phyloP scores from a whole-genome alignment of 2,797 vertebrate species.

The Urophycis tenuis region DNA sequence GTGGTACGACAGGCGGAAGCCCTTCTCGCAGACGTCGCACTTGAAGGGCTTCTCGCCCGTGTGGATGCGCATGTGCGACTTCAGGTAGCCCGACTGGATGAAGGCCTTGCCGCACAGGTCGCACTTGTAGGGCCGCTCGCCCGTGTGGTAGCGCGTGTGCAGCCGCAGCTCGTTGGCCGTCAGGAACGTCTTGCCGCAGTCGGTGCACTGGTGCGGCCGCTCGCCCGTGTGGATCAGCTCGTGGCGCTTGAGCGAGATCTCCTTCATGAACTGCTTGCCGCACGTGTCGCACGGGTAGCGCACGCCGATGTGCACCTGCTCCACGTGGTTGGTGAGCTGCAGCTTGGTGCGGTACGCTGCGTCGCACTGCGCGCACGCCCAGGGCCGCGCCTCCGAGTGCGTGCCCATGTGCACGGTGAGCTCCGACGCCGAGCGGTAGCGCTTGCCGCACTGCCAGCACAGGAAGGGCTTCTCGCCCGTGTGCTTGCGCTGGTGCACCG shows the following conservation, averaged over 20 bases:
- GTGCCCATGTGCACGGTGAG: conserved; percentile 69
- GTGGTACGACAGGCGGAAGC: conserved; percentile 63
- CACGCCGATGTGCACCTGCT: conserved; percentile 65
- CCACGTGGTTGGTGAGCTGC: conserved; percentile 65
- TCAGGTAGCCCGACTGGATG: conserved; percentile 68
- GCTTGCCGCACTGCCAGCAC: conserved; percentile 69
- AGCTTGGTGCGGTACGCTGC: conserved; percentile 64
- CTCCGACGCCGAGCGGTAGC: conserved; percentile 67
- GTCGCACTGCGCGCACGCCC: conserved; percentile 59
- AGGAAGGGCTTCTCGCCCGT: conserved; percentile 68
- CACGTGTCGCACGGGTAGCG: conserved; percentile 63
- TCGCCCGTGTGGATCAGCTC: conserved; percentile 68
- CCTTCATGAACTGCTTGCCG: conserved; percentile 69
- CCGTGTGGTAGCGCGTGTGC: conserved; percentile 66
- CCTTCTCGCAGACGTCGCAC: conserved; percentile 62
- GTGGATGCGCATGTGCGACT: conserved; percentile 70
- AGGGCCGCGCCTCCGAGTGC: conserved; percentile 62
- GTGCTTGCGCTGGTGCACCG: conserved; percentile 65
- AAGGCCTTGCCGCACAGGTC: conserved; percentile 66
- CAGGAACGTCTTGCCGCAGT: conserved; percentile 66
- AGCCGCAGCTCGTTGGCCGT: conserved; percentile 64
- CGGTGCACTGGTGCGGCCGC: conserved; percentile 62
- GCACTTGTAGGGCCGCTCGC: conserved; percentile 67
- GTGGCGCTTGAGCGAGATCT: conserved; percentile 65
- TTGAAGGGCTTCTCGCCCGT: conserved; percentile 67